phyloP scores from a whole-genome alignment of 1,140 invertebrate species.

The Papilio polytes region DNA sequence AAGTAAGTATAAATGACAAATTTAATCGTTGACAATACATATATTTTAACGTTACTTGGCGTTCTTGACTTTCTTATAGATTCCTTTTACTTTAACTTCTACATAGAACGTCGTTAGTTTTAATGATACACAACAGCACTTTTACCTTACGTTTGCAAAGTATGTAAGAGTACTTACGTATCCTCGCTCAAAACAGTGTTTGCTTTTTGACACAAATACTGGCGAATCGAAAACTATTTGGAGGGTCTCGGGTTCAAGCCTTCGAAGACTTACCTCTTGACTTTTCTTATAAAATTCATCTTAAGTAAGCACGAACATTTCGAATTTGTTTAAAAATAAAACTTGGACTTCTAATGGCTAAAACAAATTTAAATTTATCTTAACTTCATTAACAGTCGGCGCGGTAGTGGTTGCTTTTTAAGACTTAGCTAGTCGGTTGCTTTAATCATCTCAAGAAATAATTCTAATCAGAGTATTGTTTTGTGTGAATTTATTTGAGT shows the following conservation, averaged over 20 bases:
- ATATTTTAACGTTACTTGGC: neutral
- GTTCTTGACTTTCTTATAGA: neutral
- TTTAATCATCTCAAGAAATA: too few relatives aligned
- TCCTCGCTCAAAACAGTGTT: neutral
- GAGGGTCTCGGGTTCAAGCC: neutral
- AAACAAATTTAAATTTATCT: too few relatives aligned
- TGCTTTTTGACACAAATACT: conserved; percentile 14
- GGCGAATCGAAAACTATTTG: neutral
- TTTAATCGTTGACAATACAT: neutral
- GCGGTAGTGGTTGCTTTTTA: too few relatives aligned
- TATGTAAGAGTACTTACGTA: conserved; percentile 6
- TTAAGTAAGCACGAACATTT: neutral
- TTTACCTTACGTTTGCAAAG: conserved; percentile 17
- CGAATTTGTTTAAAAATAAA: neutral
- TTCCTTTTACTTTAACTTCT: conserved; percentile 1
- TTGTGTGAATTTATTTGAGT: neutral
- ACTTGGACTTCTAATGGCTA: neutral
- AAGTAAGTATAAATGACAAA: neutral
- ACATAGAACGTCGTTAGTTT: conserved; percentile 5
- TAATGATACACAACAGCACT: conserved; percentile 21
- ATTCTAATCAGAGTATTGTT: neutral
- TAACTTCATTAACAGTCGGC: too few relatives aligned
- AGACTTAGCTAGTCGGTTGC: too few relatives aligned
- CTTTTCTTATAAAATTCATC: neutral
- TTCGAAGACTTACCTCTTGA: neutral